A percentile compares a stretch with the other conserved stretches of the same genome.
These are phyloP conservation scores for Sebastes dallii DNA, from an alignment of 2,797 vertebrate genomes.

Conservation along the genomic window DNA sequence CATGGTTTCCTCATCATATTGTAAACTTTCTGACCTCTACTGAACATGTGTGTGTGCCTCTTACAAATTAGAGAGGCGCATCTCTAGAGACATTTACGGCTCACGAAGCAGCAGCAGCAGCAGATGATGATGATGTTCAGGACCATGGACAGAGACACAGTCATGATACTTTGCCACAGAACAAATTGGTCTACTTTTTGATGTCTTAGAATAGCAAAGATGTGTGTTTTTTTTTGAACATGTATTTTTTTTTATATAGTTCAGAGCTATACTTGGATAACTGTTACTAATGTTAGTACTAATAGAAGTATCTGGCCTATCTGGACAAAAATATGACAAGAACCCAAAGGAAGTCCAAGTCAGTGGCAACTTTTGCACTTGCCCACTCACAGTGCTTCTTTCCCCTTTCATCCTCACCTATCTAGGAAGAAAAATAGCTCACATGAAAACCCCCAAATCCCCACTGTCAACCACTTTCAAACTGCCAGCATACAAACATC, in stretches of 20 bases:
- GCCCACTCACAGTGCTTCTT: neutral
- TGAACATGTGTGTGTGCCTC: neutral
- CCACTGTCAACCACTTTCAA: neutral
- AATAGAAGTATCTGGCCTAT: neutral
- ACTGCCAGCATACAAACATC: constrained; percentile 13
- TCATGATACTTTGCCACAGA: neutral
- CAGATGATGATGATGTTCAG: constrained; percentile 42
- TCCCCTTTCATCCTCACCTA: neutral
- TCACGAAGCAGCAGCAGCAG: constrained; percentile 15
- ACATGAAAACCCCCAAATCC: neutral
- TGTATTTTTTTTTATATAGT: neutral
- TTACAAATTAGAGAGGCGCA: constrained; percentile 27
- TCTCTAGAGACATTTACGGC: constrained; percentile 45
- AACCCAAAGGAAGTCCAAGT: neutral
- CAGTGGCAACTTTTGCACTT: neutral
- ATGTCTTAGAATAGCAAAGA: neutral
- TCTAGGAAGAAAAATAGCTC: neutral
- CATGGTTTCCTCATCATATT: neutral
- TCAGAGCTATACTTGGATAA: neutral
- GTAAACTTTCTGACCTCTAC: constrained; percentile 30
- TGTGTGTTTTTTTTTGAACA: fast-evolving
- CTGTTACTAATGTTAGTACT: neutral
- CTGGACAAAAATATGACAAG: neutral
- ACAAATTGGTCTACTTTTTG: neutral
- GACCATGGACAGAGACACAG: constrained; percentile 67